Conservation (phyloP, 1,140 invertebrate genomes). For the Macrocentrus cingulum region DNA sequence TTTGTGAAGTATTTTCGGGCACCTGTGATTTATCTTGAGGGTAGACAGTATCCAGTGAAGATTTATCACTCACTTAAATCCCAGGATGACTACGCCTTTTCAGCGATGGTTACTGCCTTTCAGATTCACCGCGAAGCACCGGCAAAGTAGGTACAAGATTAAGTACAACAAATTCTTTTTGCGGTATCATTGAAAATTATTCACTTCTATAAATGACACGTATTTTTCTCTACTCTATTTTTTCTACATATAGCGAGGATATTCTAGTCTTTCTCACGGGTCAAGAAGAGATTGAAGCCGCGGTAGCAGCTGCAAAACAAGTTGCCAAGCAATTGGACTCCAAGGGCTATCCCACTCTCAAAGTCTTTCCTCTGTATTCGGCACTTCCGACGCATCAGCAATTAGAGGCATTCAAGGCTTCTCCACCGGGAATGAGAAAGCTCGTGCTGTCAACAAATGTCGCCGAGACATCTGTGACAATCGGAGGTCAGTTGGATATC, state of each 20-base stretch:
- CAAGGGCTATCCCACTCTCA: slow-evolving; percentile 61
- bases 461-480: slow-evolving; percentile 96
- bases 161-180: no score
- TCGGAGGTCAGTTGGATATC: slow-evolving; percentile 60
- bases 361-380: slow-evolving; percentile 82
- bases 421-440: slow-evolving; percentile 73
- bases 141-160: slow-evolving; percentile 66
- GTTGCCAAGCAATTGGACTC: slow-evolving; percentile 68
- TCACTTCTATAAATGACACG: no score
- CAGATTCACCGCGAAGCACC: slow-evolving; percentile 86
- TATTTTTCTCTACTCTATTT: no score
- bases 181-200: slow-evolving; percentile 2
- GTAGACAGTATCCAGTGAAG: slow-evolving; percentile 82
- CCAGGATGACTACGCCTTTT: slow-evolving; percentile 84
- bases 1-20: slow-evolving; percentile 90
- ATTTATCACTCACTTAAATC: slow-evolving; percentile 74
- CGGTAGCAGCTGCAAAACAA: slow-evolving; percentile 74
- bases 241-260: slow-evolving; percentile 66
- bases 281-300: slow-evolving; percentile 96
- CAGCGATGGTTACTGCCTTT: slow-evolving; percentile 83
- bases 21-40: slow-evolving; percentile 85
- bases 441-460: slow-evolving; percentile 97
- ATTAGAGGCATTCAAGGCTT: slow-evolving; percentile 74
- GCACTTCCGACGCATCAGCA: slow-evolving; percentile 77
- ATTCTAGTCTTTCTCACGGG: slow-evolving; percentile 98